Base-by-base conservation (phyloP, 2,888 invertebrate genomes). In the Andrena camellia region DNA sequence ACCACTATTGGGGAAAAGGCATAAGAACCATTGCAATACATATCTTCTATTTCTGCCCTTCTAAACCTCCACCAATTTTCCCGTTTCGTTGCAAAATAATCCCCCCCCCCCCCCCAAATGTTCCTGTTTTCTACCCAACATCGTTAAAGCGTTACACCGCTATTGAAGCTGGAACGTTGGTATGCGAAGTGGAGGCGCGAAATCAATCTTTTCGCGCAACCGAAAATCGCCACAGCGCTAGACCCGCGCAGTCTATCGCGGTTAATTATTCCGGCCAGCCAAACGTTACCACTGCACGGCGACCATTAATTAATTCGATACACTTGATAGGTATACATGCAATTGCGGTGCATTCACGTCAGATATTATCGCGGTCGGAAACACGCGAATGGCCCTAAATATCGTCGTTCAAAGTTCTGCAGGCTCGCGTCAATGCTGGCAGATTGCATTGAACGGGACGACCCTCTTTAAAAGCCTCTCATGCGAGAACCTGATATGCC, bases 401-500 rank as follows among this genome's bases (percentile, higher is more conserved):
- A 31, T 67, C 50, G 17, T 17, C 66, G 52, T 29, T 10, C 31
- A 57, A 80, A 81, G 62, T 81, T 80, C 50, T 64, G 52, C 52
- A 62, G 23, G 6, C 66, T 48, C 31, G 66, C 20, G 42, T 88
- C 86, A 83, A 87, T 88, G 81, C 71, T 85, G 77, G 81, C 76
- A 87, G 86, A 88, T 89, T 87, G 78, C 88, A 85, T 86, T 83
- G 77, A 88, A 42, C 42, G 42, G 42, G 42, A 77, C 67, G 33
- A 69, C 73, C 76, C 78, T 82, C 81, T 86, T 88, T 84, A 82
- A 77, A 83, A 78, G 72, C 68, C 81, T 63, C 79, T 87, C 85
- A 88, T 84, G 86, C 85, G 85, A 84, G 67, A 89, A 86, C 74
- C 81, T 79, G 88, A 86, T 88, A 89, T 72, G 42, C 42, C 42